Evolutionary conservation across 2,797 vertebrate species (phyloP).

Genomic region (Notoglanidium macrostoma): DNA sequence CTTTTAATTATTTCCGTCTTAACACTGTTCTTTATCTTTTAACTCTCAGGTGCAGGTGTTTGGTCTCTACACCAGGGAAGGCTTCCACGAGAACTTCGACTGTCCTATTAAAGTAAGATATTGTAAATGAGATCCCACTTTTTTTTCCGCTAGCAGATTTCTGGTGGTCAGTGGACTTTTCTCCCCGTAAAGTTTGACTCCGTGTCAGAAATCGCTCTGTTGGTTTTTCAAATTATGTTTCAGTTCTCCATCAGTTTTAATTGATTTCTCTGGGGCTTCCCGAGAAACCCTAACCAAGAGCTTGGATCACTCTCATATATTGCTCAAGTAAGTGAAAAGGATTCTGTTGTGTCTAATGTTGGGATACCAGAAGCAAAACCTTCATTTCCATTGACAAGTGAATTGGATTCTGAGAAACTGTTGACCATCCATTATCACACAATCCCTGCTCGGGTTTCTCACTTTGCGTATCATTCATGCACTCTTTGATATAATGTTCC

Average conservation of each 20-base stretch:
- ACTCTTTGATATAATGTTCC: background rate
- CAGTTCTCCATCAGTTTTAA: conserved; percentile 37
- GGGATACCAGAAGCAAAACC: background rate
- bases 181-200: conserved; percentile 10
- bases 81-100: conserved; percentile 96
- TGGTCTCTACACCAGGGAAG: conserved; percentile 93
- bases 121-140: conserved; percentile 22
- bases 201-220: conserved; percentile 38
- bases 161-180: conserved; percentile 30
- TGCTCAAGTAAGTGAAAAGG: background rate
- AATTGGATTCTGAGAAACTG: background rate
- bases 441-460: background rate
- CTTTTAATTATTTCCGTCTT: conserved; percentile 8
- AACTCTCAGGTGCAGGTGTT: conserved; percentile 90
- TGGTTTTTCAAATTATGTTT: conserved; percentile 49
- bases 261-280: conserved; percentile 54
- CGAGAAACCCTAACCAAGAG: conserved; percentile 10
- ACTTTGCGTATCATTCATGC: too few relatives aligned
- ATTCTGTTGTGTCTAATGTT: background rate
- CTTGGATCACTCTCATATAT: conserved; percentile 33
- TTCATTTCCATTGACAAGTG: background rate
- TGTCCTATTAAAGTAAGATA: conserved; percentile 95
- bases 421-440: background rate
- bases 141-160: conserved; percentile 14
- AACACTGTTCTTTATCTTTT: background rate